Base-by-base conservation (phyloP, 2,113 vertebrate species). In the Pollimyrus isidori region DNA sequence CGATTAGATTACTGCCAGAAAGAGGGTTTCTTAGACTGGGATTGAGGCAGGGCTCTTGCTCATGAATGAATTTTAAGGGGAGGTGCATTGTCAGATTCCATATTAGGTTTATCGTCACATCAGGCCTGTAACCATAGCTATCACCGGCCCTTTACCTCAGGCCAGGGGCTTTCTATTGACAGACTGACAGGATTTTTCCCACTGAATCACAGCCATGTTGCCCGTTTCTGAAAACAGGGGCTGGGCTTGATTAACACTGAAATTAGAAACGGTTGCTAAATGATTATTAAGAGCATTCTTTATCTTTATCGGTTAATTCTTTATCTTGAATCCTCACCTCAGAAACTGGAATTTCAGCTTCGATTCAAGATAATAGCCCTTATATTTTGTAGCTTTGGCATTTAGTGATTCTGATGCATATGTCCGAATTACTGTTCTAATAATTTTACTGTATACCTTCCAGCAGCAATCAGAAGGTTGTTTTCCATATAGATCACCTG, bases 1-100 rank as follows among this genome's bases (percentile, higher is more conserved):
- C 82, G 89, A 91, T 90, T 89, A 87, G 76, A 69, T 93, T 91
- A 90, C 90, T 84, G 39, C n/a, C 73, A 90, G 65, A 91, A 93
- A 48, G 45, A 84, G 56, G 88, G 53, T 87, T 45, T 91, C 91
- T 92, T 86, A 73, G 83, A 69, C 52, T 89, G 89, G 39, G 35
- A 62, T 76, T 80, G 90, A 39, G 84, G 13, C 52, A 56, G 53
- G 46, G 50, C 48, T 86, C 65, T 88, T 50, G 83, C 85, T 87
- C 45, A 89, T 86, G 69, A 89, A 83, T 89, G 62, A 83, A 50
- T 80, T 39, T 30, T 62, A 85, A 62, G 23, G 56, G 76, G 73
- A 86, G 49, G 80, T 9, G 42, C 10, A 73, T 53, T 91, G 85
- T 42, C 35, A 89, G 84, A 89, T 82, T 62, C 39, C 11, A 19